Evolutionary conservation across 2,113 vertebrate species (phyloP).

Genomic region (Toxotes jaculatrix): DNA sequence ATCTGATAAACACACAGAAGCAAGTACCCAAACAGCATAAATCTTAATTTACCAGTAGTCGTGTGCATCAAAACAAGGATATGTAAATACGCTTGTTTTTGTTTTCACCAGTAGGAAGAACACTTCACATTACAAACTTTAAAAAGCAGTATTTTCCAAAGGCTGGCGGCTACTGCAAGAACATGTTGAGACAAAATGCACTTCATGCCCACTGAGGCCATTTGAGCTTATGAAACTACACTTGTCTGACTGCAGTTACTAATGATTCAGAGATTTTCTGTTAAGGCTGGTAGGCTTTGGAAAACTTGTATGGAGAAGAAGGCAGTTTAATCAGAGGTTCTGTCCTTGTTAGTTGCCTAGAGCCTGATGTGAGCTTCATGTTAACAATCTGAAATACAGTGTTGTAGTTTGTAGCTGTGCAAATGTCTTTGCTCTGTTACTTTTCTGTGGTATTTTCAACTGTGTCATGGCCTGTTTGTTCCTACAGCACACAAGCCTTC

Average conservation of each 20-base stretch:
- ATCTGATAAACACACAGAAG: neutral
- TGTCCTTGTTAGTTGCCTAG: neutral
- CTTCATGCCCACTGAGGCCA: too few relatives aligned
- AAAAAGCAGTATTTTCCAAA: neutral
- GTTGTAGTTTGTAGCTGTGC: neutral
- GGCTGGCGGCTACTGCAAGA: too few relatives aligned
- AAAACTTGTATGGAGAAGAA: neutral
- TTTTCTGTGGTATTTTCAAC: neutral
- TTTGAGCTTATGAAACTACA: too few relatives aligned
- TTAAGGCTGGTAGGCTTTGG: neutral
- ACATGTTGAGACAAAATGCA: too few relatives aligned
- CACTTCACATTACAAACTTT: neutral
- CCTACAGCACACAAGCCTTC: neutral
- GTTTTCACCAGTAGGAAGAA: neutral
- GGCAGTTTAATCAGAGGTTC: neutral
- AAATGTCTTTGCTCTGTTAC: neutral
- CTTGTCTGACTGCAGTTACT: too few relatives aligned
- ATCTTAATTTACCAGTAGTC: neutral
- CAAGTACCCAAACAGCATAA: neutral
- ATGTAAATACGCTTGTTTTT: neutral
- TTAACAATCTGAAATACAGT: neutral
- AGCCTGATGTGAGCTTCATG: neutral
- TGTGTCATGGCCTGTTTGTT: neutral
- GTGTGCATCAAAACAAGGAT: neutral
- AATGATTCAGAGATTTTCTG: neutral